Conservation (phyloP, 2,888 invertebrate genomes). For the Oscheius sp. region DNA sequence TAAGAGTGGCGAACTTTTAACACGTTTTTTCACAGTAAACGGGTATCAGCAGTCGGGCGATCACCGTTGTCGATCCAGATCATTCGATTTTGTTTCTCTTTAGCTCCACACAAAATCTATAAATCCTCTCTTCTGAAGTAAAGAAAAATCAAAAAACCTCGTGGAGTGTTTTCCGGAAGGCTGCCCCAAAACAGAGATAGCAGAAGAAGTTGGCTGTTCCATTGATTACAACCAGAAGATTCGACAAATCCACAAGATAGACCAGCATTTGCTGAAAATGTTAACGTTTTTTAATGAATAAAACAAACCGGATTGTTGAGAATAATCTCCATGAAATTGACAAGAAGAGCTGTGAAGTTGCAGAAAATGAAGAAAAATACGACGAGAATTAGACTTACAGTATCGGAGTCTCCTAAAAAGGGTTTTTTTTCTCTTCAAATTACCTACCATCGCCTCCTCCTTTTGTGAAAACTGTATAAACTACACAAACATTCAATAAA, state of each 20-base stretch:
- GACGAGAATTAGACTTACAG: slow-evolving; percentile 65
- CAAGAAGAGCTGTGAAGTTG: slow-evolving; percentile 67
- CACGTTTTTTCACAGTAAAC: neutral
- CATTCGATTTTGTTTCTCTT: slow-evolving; percentile 14
- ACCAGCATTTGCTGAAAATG: slow-evolving; percentile 60
- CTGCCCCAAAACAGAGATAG: slow-evolving; percentile 64
- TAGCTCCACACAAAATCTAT: slow-evolving; percentile 15
- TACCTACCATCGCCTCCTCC: slow-evolving; percentile 31
- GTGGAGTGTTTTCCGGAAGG: slow-evolving; percentile 59
- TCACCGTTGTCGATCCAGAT: slow-evolving; percentile 12
- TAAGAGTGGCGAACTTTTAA: no score
- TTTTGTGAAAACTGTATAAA: slow-evolving; percentile 48
- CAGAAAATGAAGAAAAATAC: slow-evolving; percentile 70
- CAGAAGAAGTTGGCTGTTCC: slow-evolving; percentile 69
- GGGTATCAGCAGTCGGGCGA: neutral
- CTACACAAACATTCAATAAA: slow-evolving; percentile 66
- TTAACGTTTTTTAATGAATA: neutral
- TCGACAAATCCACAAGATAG: slow-evolving; percentile 68
- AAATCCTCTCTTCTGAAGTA: neutral
- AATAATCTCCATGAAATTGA: slow-evolving; percentile 68
- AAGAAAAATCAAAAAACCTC: slow-evolving; percentile 33
- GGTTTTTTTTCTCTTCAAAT: neutral
- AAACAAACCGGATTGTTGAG: slow-evolving; percentile 59
- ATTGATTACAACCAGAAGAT: slow-evolving; percentile 67
- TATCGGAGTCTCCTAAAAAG: slow-evolving; percentile 66